Base-by-base conservation (phyloP, 2,888 invertebrate species). In the Romanomermis culicivorax region DNA sequence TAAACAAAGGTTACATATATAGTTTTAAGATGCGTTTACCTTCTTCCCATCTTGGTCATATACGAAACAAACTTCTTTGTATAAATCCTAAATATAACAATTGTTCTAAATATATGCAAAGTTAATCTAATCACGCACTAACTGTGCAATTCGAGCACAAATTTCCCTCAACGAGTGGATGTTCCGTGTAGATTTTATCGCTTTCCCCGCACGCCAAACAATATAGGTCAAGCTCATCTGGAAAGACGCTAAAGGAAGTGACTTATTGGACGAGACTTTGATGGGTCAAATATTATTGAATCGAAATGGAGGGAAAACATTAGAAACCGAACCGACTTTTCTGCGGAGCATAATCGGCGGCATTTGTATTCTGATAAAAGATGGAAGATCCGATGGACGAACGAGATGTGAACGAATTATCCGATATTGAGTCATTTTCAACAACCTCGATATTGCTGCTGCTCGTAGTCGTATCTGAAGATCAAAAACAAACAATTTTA, bases 21-120 rank as follows among this genome's bases (percentile, higher is more conserved):
- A 36, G 36, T 7, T 36, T 36, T 36, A 36, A 11, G 17, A 11
- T 7, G 17, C 36, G 17, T 36, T 36, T 36, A 49, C 50, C 29
- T 49, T 49, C 29, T 49, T 49, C 11, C 29, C 29, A 49, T 49
- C 50, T 29, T 25, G 50, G 20, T 49, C 50, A 29, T 49, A 49
- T 4, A 49, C 50, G 20, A 49, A 49, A 29, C 50, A 49, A 49
- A 27, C 29, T 27, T 49, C 50, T 27, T 27, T 49, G 50, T 49
- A 49, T 3, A 25, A 27, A 49, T 7, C 29, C 50, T 49, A 36
- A 36, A 17, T 36, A 36, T 11, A 36, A 36, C 36, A 36, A 36
- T 11, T 17, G 36, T 7, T 36, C 17, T 36, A 36, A 11, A 17
- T 36, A 11, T 36, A 36, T 36, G 17, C 36, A 17, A 11, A 36